A percentile compares a stretch with the other conserved stretches of the same genome.
Evolutionary conservation across 2,113 vertebrate species (phyloP).

Genomic region (Amazona guildingii): DNA sequence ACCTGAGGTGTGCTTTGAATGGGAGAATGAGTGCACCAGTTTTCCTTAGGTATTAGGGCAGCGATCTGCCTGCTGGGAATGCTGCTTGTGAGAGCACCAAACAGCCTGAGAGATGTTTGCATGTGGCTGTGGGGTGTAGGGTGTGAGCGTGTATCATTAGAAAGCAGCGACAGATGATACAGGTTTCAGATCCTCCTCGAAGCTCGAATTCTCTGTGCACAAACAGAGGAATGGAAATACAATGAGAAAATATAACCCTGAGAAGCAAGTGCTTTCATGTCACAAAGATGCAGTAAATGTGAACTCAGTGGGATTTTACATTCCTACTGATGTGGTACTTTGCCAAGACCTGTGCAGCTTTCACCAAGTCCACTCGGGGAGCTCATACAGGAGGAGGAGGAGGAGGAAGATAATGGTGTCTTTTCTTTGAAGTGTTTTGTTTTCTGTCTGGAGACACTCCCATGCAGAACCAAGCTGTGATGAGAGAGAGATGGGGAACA

Average conservation of each 20-base stretch:
- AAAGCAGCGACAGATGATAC: neutral
- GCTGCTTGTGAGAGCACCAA: neutral
- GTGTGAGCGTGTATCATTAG: neutral
- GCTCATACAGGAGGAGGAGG: neutral
- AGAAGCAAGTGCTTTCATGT: neutral
- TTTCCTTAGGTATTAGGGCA: neutral
- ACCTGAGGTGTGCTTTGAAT: neutral
- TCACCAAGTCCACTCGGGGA: neutral
- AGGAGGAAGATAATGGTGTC: neutral
- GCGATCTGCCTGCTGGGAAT: neutral
- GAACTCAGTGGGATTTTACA: neutral
- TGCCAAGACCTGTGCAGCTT: neutral
- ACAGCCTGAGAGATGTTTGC: neutral
- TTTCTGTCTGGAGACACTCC: neutral
- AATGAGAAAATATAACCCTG: neutral
- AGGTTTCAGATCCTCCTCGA: neutral
- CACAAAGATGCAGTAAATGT: neutral
- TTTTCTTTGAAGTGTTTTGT: neutral
- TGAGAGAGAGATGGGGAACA: neutral
- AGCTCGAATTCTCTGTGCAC: accelerated
- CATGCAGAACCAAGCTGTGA: neutral
- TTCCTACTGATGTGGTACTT: neutral
- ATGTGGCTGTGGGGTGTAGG: neutral
- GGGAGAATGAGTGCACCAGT: too few species aligned
- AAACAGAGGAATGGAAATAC: neutral